These are phyloP conservation scores for Coptodon rendalli DNA, from an alignment of 2,113 vertebrate genomes.

Conservation along the genomic window DNA sequence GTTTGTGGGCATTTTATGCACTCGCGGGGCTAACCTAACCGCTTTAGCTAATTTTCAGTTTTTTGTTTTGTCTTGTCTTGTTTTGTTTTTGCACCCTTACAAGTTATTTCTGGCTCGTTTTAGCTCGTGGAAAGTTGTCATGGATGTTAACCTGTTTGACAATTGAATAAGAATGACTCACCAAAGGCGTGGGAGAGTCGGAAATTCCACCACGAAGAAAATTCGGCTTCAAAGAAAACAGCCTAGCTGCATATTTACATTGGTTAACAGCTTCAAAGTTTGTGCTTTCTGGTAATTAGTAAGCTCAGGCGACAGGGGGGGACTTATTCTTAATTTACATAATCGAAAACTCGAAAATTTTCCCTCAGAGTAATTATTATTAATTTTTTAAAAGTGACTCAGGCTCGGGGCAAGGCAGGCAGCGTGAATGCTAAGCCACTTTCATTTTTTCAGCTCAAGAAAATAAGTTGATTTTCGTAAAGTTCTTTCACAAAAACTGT, in stretches of 20 bases:
- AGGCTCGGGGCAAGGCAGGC: background rate
- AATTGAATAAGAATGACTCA: conserved; percentile 63
- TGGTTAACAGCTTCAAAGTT: conserved; percentile 2
- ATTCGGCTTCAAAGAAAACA: conserved; percentile 46
- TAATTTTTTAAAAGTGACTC: conserved; percentile 71
- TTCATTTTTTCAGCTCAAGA: conserved; percentile 28
- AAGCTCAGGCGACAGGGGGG: conserved; percentile 14
- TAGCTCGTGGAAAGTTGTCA: background rate
- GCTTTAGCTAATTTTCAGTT: background rate
- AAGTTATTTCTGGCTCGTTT: background rate
- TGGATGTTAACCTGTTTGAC: conserved; percentile 27
- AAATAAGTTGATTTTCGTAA: background rate
- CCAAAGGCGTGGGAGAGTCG: conserved; percentile 70
- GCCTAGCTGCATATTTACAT: conserved; percentile 56
- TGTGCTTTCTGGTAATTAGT: background rate
- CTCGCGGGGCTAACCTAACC: conserved; percentile 9
- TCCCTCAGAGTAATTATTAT: conserved; percentile 69
- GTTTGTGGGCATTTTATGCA: conserved; percentile 69
- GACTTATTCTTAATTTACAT: conserved; percentile 73
- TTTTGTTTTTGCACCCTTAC: background rate
- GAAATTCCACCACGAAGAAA: conserved; percentile 60
- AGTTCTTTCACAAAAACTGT: conserved; percentile 65
- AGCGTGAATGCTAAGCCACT: conserved; percentile 26
- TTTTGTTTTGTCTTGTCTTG: background rate
- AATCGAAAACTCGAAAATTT: conserved; percentile 39